Evolutionary conservation across 2,888 invertebrate genomes (phyloP).

Genomic region (Volucella inflata): DNA sequence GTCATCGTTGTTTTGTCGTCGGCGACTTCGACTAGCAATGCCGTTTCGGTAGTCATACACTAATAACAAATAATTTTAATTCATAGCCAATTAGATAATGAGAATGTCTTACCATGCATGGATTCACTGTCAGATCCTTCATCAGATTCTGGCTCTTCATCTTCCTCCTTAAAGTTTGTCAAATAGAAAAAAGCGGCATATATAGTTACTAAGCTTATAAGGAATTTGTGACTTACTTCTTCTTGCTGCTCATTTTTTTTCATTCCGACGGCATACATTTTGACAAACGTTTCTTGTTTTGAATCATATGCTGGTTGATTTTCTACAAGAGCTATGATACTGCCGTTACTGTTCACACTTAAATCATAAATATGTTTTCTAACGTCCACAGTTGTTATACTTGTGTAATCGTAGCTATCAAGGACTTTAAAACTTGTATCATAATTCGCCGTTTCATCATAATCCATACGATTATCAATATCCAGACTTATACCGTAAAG

Average conservation of each 20-base stretch:
- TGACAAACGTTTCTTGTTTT: constrained; percentile 94
- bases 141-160: constrained; percentile 87
- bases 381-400: constrained; percentile 97
- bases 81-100: constrained; percentile 8
- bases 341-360: constrained; percentile 92
- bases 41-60: constrained; percentile 79
- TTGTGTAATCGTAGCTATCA: constrained; percentile 96
- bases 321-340: constrained; percentile 95
- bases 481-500: constrained; percentile 94
- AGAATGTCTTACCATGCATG: constrained; percentile 78
- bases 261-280: constrained; percentile 96
- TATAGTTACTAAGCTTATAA: not conserved
- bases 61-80: constrained; percentile 71
- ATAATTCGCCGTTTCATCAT: constrained; percentile 89
- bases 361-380: constrained; percentile 95
- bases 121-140: constrained; percentile 84
- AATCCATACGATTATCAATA: constrained; percentile 88
- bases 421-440: constrained; percentile 97
- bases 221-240: constrained; percentile 85
- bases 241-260: constrained; percentile 95
- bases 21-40: constrained; percentile 54
- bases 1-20: constrained; percentile 64
- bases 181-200: constrained; percentile 66
- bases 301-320: constrained; percentile 93
- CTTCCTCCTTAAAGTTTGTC: constrained; percentile 85